Conservation (phyloP, 2,113 vertebrate genomes). For the Pygoscelis adeliae region DNA sequence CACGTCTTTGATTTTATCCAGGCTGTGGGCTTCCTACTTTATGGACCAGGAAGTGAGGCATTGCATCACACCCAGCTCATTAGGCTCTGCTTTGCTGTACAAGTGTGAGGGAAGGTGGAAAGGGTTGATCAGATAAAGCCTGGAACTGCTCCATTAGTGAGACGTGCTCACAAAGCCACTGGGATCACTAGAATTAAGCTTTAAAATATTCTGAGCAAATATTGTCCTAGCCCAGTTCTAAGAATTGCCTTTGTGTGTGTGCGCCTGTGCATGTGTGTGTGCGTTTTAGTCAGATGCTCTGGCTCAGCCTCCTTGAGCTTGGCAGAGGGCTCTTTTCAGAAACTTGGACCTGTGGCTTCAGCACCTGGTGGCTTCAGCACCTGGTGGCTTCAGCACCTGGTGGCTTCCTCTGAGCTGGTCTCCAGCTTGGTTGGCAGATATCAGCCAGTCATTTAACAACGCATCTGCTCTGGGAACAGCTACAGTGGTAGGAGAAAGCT, state of each 20-base stretch:
- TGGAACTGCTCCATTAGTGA: not conserved
- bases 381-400: not conserved
- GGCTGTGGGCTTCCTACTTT: not conserved
- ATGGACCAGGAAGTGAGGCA: not conserved
- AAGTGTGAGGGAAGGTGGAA: not conserved
- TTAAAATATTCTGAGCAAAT: slow-evolving; percentile 15
- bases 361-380: not conserved
- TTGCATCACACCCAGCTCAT: not conserved
- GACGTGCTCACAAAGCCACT: not conserved
- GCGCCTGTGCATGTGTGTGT: not conserved
- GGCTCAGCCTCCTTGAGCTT: not conserved
- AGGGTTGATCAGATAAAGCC: not conserved
- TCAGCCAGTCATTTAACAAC: not conserved
- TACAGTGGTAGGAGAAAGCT: not conserved
- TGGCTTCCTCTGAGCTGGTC: not conserved
- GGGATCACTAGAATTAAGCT: not conserved
- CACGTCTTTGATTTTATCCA: not conserved
- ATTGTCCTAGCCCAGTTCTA: slow-evolving; percentile 15
- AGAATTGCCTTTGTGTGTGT: not conserved
- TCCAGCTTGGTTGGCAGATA: not conserved
- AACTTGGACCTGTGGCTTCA: not conserved
- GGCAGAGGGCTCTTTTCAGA: not conserved
- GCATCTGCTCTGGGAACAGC: not conserved
- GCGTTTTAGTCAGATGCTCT: not conserved
- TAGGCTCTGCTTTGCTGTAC: not conserved